Conservation (phyloP, 2,113 vertebrate genomes). For the Tursiops truncatus region DNA sequence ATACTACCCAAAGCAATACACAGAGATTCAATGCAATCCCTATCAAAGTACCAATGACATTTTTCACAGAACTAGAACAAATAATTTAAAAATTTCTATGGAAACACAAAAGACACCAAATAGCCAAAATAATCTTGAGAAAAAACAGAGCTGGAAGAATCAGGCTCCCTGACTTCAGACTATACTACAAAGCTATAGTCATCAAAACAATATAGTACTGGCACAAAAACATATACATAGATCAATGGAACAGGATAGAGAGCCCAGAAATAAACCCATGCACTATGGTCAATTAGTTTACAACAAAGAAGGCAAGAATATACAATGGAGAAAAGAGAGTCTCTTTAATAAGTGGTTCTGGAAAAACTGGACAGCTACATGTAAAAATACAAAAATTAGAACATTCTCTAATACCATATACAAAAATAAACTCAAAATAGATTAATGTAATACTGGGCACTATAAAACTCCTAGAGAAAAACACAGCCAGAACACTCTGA, state of each 20-base stretch:
- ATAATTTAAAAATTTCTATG: neutral
- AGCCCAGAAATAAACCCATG: neutral
- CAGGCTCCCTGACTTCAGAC: neutral
- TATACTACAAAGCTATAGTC: neutral
- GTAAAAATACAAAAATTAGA: neutral
- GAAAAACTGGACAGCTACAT: neutral
- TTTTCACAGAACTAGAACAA: neutral
- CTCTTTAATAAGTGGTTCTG: neutral
- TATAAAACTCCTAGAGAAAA: neutral
- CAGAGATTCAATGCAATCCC: neutral
- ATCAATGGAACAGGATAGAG: neutral
- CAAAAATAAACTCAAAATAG: neutral
- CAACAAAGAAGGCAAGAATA: neutral
- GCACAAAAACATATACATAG: neutral
- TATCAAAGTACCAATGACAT: neutral
- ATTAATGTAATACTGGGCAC: neutral
- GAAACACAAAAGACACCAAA: neutral
- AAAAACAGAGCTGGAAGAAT: neutral
- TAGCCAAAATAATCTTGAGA: neutral
- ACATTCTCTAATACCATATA: neutral
- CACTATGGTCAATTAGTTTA: neutral
- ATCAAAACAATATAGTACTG: neutral
- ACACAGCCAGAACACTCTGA: neutral
- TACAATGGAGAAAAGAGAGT: neutral
- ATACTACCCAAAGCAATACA: neutral